A percentile compares a stretch with the other conserved stretches of the same genome.
These are phyloP conservation scores for Diabrotica balteata DNA, from an alignment of 2,888 invertebrate species.

Conservation along the genomic window DNA sequence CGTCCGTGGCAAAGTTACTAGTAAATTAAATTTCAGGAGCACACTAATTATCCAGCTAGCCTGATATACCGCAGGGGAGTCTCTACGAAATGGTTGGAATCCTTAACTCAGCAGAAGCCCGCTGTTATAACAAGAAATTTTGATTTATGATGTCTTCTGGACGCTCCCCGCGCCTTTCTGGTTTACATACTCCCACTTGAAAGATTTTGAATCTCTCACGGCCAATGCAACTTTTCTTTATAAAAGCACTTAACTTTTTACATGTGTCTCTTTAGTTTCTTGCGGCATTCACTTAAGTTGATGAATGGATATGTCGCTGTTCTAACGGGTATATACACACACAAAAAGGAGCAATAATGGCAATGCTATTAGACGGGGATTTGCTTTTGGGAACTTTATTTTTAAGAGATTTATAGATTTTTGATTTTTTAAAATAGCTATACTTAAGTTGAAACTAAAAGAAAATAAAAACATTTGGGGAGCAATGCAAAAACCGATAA, in stretches of 20 bases:
- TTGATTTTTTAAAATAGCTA: too few species aligned
- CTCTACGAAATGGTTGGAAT: constrained; percentile 52
- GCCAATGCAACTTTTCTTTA: constrained; percentile 43
- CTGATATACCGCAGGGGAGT: constrained; percentile 50
- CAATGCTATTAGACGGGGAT: too few species aligned
- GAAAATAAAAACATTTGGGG: too few species aligned
- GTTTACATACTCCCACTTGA: constrained; percentile 55
- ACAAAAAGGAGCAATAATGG: too few species aligned
- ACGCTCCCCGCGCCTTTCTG: constrained; percentile 39
- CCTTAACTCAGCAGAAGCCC: constrained; percentile 49
- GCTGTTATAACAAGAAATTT: constrained; percentile 53
- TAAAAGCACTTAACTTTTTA: constrained; percentile 40
- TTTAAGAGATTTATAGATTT: too few species aligned
- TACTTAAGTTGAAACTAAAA: too few species aligned
- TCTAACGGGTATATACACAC: too few species aligned
- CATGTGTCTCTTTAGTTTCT: constrained; percentile 50
- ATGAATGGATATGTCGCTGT: constrained; percentile 13
- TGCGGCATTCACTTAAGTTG: constrained; percentile 51
- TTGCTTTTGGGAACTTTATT: too few species aligned
- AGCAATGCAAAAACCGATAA: too few species aligned
- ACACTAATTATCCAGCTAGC: constrained; percentile 55
- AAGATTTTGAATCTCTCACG: constrained; percentile 49
- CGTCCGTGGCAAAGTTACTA: constrained; percentile 39
- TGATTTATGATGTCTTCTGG: constrained; percentile 51
- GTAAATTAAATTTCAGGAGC: constrained; percentile 57